phyloP scores from a whole-genome alignment of 1,140 invertebrate species.

The Bombus confusus region DNA sequence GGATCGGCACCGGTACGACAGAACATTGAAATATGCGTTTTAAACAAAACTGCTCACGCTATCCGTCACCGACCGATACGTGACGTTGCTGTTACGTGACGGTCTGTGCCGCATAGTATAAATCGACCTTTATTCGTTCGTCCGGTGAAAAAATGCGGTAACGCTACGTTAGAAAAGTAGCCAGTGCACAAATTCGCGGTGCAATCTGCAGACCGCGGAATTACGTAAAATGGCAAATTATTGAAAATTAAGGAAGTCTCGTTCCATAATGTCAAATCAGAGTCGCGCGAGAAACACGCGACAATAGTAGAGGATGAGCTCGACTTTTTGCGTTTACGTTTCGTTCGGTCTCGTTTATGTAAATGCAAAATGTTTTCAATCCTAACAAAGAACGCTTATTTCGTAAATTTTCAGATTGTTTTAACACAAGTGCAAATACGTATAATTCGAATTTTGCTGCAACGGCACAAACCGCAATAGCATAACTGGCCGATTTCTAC shows the following conservation, averaged over 20 bases:
- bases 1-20: no score
- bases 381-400: no score
- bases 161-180: not conserved
- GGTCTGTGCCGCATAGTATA: not conserved
- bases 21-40: no score
- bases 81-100: no score
- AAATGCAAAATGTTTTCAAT: not conserved
- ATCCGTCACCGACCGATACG: no score
- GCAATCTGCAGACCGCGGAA: not conserved
- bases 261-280: constrained; percentile 8
- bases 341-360: not conserved
- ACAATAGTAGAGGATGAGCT: not conserved
- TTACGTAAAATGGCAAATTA: constrained; percentile 41
- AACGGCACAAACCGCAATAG: not conserved
- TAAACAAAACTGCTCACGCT: no score
- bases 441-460: not conserved
- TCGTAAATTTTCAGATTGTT: not conserved
- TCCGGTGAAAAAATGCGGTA: no score
- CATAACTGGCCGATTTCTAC: not conserved
- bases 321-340: not conserved
- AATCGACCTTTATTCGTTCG: not conserved
- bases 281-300: not conserved
- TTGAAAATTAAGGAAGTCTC: constrained; percentile 48
- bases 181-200: not conserved
- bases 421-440: not conserved